Evolutionary conservation across 92 coral and sea anemone species (phyloP), one percentile per base, ranked within the genome.

Genomic region (Zoanthus gigantus): DNA sequence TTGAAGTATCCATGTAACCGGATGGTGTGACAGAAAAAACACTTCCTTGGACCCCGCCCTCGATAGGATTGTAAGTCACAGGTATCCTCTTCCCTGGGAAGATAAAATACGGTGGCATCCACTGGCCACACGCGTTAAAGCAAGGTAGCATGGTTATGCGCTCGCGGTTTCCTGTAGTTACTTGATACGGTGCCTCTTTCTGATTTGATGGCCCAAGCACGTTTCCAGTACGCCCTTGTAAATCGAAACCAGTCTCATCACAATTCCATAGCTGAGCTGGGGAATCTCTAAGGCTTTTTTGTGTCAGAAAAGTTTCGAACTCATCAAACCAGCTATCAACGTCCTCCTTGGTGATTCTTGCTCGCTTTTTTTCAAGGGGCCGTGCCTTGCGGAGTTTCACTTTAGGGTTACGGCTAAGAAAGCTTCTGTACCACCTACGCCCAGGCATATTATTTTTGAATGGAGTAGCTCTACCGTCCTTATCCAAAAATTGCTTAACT

Each of bases 181-280:
- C 90, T 89, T 78, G 68, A 67, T 66, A 83, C 54, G 89, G 94
- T 53, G 76, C 86, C 6, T 88, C 87, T 76, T 89, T 89, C 73
- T 13, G 42, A 54, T 54, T 54, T 7, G 88, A 6, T 16, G 88
- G 89, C 11, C 92, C 88, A 44, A 86, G 6, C 6, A 89, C 82
- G 42, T 82, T 92, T 1, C 94, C 87, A 42, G 69, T 53, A 61
- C 90, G 86, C 71, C 92, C 94, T 63, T 85, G 88, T 34, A 92
- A 48, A 34, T 91, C 90, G 23, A 91, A 84, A 1, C 91, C 85
- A 12, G 44, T 88, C 72, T 88, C 89, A 18, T 88, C 89, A 34
- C 94, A 92, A 56, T 88, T 91, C 91, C 94, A 91, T 5, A 88
- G 83, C 50, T 88, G 91, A 5, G 67, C 73, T 13, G 94, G 94